A percentile compares a stretch with the other conserved stretches of the same genome.
Conservation (phyloP, 2,888 invertebrate genomes). For the Eupithecia subfuscata region DNA sequence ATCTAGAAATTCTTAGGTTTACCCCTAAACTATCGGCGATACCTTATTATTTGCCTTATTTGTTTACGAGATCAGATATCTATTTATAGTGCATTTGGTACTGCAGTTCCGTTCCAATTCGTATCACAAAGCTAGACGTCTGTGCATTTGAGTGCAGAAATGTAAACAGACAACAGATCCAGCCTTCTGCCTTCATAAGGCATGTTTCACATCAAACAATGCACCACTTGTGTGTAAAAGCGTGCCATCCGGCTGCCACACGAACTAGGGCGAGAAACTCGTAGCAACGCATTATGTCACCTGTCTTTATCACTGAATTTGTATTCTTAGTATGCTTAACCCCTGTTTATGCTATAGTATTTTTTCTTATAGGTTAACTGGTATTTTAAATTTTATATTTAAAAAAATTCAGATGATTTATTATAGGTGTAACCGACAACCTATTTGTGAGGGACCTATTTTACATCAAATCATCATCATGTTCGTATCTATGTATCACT, state of each 20-base stretch:
- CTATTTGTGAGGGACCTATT: background rate
- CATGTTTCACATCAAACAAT: conserved; percentile 35
- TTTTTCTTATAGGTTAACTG: background rate
- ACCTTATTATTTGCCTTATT: background rate
- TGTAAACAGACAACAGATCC: conserved; percentile 23
- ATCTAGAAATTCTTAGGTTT: background rate
- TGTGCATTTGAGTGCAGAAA: conserved; percentile 28
- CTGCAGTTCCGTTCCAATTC: background rate
- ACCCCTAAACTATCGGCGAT: background rate
- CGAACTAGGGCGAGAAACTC: conserved; percentile 14
- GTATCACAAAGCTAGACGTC: conserved; percentile 7
- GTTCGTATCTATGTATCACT: background rate
- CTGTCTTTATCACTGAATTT: background rate
- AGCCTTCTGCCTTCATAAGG: conserved; percentile 28
- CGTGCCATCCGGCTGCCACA: conserved; percentile 36
- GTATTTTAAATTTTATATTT: background rate
- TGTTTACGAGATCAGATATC: background rate
- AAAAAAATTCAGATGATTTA: background rate
- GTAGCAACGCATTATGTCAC: background rate
- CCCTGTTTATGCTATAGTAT: background rate
- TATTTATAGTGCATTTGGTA: background rate
- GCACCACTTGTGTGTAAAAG: conserved; percentile 36
- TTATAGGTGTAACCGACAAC: background rate
- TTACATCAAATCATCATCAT: background rate
- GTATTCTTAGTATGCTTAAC: background rate